These are phyloP conservation scores for Nomada fabriciana DNA, from an alignment of 2,888 invertebrate genomes.

Conservation along the genomic window DNA sequence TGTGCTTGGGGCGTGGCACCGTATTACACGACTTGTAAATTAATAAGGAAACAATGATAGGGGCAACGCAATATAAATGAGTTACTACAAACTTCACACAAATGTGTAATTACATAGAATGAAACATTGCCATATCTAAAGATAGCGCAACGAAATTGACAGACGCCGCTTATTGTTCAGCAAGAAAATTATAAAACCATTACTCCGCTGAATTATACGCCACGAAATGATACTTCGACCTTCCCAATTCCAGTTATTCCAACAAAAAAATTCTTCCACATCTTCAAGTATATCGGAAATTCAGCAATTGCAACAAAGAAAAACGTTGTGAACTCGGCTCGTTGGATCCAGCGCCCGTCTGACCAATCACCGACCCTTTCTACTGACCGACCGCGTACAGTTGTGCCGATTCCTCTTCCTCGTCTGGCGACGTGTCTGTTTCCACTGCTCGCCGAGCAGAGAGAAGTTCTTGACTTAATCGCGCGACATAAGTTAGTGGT, in stretches of 20 bases:
- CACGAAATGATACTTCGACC: not conserved
- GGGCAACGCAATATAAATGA: too few species aligned
- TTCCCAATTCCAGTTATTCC: not conserved
- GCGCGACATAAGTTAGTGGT: conserved; percentile 60
- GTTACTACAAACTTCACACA: too few species aligned
- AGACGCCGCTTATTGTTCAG: too few species aligned
- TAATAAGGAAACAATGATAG: not conserved
- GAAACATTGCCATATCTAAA: too few species aligned
- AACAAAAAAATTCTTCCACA: not conserved
- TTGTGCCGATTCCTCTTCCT: conserved; percentile 30
- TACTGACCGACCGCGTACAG: conserved; percentile 8
- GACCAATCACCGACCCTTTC: conserved; percentile 4
- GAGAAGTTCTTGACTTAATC: conserved; percentile 67
- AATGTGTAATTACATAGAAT: too few species aligned
- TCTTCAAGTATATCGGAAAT: too few species aligned
- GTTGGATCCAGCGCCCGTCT: not conserved
- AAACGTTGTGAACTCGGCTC: not conserved
- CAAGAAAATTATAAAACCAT: too few species aligned
- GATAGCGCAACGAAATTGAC: too few species aligned
- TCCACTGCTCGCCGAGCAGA: not conserved
- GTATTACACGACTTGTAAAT: not conserved
- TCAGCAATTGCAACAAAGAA: too few species aligned
- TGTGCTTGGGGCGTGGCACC: too few species aligned
- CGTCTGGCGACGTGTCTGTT: not conserved
- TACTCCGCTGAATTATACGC: too few species aligned